Conservation (phyloP, 2,113 vertebrate species). For the Cichladusa arquata region DNA sequence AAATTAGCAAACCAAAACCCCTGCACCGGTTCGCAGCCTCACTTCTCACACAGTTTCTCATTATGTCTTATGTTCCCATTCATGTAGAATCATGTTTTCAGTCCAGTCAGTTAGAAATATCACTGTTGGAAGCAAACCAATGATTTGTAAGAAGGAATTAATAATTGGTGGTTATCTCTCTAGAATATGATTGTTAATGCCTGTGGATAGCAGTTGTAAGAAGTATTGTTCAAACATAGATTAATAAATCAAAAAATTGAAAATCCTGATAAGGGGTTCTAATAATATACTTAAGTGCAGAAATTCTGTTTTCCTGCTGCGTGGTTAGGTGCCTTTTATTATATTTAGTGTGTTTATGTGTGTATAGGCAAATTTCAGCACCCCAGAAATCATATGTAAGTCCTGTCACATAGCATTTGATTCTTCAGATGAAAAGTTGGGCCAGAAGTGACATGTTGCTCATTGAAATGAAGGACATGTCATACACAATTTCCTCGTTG, state of each 20-base stretch:
- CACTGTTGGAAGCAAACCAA: background rate
- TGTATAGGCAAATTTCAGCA: background rate
- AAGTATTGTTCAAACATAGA: background rate
- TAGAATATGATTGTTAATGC: background rate
- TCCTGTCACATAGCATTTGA: slow-evolving; percentile 52
- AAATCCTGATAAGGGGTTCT: background rate
- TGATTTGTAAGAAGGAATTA: background rate
- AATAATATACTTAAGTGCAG: background rate
- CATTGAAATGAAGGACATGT: slow-evolving; percentile 56
- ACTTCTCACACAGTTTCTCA: background rate
- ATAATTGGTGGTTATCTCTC: background rate
- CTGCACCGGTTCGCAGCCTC: background rate
- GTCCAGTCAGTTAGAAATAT: background rate
- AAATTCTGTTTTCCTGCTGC: background rate
- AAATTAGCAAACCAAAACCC: background rate
- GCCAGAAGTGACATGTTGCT: slow-evolving; percentile 38
- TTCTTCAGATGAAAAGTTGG: slow-evolving; percentile 5
- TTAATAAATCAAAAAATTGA: background rate
- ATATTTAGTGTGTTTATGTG: background rate
- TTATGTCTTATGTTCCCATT: background rate
- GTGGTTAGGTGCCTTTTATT: background rate
- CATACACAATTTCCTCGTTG: slow-evolving; percentile 39
- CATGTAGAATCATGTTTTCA: background rate
- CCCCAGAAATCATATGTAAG: background rate
- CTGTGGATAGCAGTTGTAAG: background rate